phyloP scores from a whole-genome alignment of 2,888 invertebrate species.

The Chorisops tibialis region DNA sequence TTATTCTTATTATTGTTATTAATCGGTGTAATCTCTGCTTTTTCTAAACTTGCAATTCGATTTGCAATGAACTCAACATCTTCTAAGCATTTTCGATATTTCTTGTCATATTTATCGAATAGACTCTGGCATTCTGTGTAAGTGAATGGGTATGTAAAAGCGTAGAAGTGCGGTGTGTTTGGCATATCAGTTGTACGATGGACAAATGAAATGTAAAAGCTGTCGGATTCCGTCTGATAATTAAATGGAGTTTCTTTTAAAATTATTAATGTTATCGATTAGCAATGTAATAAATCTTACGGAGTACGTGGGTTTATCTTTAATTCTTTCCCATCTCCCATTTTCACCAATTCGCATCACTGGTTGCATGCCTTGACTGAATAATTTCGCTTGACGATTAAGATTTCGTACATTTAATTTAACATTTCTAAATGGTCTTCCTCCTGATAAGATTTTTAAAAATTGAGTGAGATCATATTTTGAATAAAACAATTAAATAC shows the following conservation, averaged over 20 bases:
- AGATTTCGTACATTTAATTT: slow-evolving; percentile 83
- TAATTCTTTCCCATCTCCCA: slow-evolving; percentile 79
- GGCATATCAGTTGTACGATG: slow-evolving; percentile 67
- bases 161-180: slow-evolving; percentile 76
- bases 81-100: slow-evolving; percentile 30
- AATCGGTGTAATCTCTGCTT: slow-evolving; percentile 1
- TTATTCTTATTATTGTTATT: not conserved
- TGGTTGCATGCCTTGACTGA: slow-evolving; percentile 86
- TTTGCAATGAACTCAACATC: slow-evolving; percentile 31
- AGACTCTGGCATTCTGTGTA: slow-evolving; percentile 77
- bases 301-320: slow-evolving; percentile 72
- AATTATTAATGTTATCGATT: not conserved
- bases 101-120: slow-evolving; percentile 65
- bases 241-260: not conserved
- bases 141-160: slow-evolving; percentile 88
- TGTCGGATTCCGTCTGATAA: slow-evolving; percentile 61
- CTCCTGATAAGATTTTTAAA: slow-evolving; percentile 43
- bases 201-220: slow-evolving; percentile 72
- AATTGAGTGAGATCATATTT: not conserved
- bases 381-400: slow-evolving; percentile 87
- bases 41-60: slow-evolving; percentile 10
- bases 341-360: slow-evolving; percentile 74
- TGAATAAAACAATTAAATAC: slow-evolving; percentile 44
- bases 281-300: slow-evolving; percentile 54
- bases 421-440: slow-evolving; percentile 58